phyloP scores from a whole-genome alignment of 2,888 invertebrate species.

The Drosophila meridionalis region DNA sequence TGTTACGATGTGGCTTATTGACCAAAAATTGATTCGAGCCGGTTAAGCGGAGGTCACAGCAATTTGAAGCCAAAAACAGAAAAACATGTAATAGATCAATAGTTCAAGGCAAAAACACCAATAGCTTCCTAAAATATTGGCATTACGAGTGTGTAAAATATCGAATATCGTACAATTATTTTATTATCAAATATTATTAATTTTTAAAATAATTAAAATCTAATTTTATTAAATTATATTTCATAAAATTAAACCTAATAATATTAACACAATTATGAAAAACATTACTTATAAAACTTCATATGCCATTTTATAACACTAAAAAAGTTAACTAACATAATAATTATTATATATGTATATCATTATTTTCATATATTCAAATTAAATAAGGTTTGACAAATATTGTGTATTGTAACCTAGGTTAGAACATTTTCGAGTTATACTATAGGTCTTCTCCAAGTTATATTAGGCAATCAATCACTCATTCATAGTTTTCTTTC shows the following conservation, averaged over 20 bases:
- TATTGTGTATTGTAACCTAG: background rate
- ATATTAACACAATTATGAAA: no score
- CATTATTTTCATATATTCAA: no score
- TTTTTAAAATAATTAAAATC: no score
- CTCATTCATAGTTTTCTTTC: background rate
- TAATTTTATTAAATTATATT: no score
- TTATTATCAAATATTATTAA: no score
- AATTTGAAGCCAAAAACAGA: constrained; percentile 15
- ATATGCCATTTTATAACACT: no score
- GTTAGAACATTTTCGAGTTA: background rate
- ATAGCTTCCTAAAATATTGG: constrained; percentile 16
- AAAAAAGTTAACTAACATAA: no score
- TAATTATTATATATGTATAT: no score
- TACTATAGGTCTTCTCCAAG: background rate
- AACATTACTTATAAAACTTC: no score
- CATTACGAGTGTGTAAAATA: background rate
- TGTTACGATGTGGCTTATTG: constrained; percentile 38
- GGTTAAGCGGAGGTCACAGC: constrained; percentile 35
- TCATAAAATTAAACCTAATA: no score
- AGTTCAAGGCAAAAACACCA: constrained; percentile 29
- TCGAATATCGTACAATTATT: no score
- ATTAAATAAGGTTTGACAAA: no score
- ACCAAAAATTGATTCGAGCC: constrained; percentile 35
- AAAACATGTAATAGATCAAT: constrained; percentile 24
- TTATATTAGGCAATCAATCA: background rate